These are phyloP conservation scores for Fulica atra DNA, from an alignment of 2,113 vertebrate species.

Conservation along the genomic window DNA sequence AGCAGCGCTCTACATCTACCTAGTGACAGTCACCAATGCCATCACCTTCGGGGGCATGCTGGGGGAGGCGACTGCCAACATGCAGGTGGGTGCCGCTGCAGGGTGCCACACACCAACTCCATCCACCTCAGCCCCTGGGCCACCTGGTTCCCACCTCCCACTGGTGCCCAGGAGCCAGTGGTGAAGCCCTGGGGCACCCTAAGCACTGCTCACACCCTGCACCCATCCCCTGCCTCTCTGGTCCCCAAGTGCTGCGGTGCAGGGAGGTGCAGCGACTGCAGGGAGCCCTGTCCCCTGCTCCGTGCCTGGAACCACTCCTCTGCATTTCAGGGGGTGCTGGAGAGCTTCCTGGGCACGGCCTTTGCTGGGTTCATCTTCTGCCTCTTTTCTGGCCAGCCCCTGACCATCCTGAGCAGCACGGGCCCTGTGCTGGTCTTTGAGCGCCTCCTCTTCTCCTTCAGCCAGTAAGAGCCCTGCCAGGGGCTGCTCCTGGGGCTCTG, in stretches of 20 bases:
- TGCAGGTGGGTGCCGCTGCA: slow-evolving; percentile 48
- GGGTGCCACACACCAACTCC: background rate
- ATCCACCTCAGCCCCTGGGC: rapidly evolving
- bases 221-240: rapidly evolving
- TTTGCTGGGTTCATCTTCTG: slow-evolving; percentile 79
- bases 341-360: slow-evolving; percentile 81
- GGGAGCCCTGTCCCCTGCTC: rapidly evolving
- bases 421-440: slow-evolving; percentile 82
- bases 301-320: background rate
- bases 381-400: slow-evolving; percentile 79
- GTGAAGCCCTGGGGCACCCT: background rate
- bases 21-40: slow-evolving; percentile 78
- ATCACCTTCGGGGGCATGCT: slow-evolving; percentile 83
- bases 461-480: slow-evolving; percentile 65
- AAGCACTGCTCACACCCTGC: rapidly evolving
- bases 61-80: slow-evolving; percentile 77
- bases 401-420: slow-evolving; percentile 83
- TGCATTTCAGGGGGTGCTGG: slow-evolving; percentile 77
- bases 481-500: rapidly evolving
- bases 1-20: slow-evolving; percentile 80
- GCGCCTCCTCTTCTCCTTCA: slow-evolving; percentile 80
- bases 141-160: background rate
- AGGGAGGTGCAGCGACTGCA: background rate
- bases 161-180: rapidly evolving
- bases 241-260: rapidly evolving